Base-by-base conservation (phyloP, 2,113 vertebrate species). In the Bos taurus region DNA sequence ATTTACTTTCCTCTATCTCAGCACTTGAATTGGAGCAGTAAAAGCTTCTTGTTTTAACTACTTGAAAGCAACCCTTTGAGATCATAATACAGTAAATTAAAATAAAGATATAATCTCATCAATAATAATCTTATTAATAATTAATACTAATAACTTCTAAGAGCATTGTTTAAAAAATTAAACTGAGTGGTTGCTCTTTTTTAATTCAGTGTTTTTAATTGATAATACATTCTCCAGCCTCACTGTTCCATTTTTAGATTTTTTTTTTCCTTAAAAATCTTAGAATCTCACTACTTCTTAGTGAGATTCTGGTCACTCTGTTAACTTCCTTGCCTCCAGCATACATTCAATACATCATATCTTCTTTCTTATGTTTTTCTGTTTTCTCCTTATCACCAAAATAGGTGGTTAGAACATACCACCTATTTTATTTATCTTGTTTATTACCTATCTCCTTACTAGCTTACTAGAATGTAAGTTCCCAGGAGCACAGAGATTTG, bases 111-210 rank as follows among this genome's bases (percentile, higher is more conserved):
- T 93, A 86, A 88, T 60, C 16, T 84, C 46, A 57, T 90, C 82
- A 88, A 71, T 95, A 86, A 96, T 96, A 83, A 64, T 5, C 52
- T 62, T n/a, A 86, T 91, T 62, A 97, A 92, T 91, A 94, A 64
- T 33, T 64, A n/a, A 17, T 64, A 57, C 25, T 57, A n/a, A 17
- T 64, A 64, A 86, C 54, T 88, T 81, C 77, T 93, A 71, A 46
- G 26, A 48, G 23, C 5, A 36, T 86, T 90, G n/a, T 60, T 97
- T 85, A 54, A 64, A 97, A 95, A 48, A 89, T 40, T 80, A 94
- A 90, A 64, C 82, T 43, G 33, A 88, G 93, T 57, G 82, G 33
- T 87, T 93, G n/a, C 50, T 96, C 30, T 26, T 52, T 82, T 95
- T 88, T 82, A 60, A 93, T 88, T 78, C 84, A 92, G 50, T 88